Evolutionary conservation across 2,888 invertebrate genomes (phyloP).

Genomic region (Paralinhomoeus sp.): DNA sequence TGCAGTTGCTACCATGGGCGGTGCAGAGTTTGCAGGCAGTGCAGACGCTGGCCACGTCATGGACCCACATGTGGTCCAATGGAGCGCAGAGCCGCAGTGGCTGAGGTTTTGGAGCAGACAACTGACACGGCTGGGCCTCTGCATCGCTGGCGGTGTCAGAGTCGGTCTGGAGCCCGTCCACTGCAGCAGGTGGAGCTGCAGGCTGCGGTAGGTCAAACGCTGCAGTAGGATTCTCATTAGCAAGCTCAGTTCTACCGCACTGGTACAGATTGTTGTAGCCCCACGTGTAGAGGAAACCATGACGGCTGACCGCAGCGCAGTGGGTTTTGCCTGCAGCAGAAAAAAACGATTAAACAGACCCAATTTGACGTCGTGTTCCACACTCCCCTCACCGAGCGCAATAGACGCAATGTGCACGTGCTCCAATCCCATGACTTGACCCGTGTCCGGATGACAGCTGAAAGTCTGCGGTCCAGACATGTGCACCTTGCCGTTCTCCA

Average conservation of each 20-base stretch:
- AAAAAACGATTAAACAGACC: no score
- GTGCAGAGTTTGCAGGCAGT: conserved; percentile 75
- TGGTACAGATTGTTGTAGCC: conserved; percentile 68
- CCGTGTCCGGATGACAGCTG: conserved; percentile 41
- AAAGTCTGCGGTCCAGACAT: conserved; percentile 79
- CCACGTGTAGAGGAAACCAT: conserved; percentile 75
- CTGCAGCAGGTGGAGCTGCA: no score
- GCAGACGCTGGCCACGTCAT: conserved; percentile 65
- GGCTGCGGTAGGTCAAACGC: no score
- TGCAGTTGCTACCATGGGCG: conserved; percentile 55
- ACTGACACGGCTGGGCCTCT: neutral
- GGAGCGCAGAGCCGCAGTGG: conserved; percentile 33
- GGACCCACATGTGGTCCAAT: conserved; percentile 34
- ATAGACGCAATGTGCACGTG: conserved; percentile 50
- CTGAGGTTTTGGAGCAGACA: neutral
- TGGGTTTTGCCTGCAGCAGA: conserved; percentile 52
- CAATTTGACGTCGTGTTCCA: no score
- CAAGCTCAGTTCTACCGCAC: neutral
- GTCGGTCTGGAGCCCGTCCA: no score
- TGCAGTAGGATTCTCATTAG: no score
- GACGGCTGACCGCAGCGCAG: conserved; percentile 60
- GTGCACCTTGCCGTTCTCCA: conserved; percentile 61
- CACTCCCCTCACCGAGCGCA: conserved; percentile 48
- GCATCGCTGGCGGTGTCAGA: conserved; percentile 5
- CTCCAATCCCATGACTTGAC: conserved; percentile 43